Evolutionary conservation across 2,113 vertebrate species (phyloP).

Genomic region (Colossoma macropomum): DNA sequence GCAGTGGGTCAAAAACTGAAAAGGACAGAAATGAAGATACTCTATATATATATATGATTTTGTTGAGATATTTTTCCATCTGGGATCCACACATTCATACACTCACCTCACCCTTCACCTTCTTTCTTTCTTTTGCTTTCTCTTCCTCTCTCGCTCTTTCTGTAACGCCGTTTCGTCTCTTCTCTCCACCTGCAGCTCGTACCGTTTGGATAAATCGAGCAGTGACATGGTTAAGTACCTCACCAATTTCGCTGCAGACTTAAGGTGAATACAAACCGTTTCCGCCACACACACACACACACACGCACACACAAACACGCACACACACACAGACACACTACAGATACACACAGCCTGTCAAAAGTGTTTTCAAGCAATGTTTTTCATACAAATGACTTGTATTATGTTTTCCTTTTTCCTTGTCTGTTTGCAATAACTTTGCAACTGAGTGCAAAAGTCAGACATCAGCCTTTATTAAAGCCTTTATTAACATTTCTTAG

Average conservation of each 20-base stretch:
- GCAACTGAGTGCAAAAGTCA: no score
- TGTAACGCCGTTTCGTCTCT: conserved; percentile 59
- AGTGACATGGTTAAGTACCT: conserved; percentile 84
- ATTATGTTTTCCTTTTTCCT: no score
- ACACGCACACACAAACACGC: conserved; percentile 9
- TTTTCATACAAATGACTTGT: no score
- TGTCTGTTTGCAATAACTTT: no score
- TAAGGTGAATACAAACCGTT: conserved; percentile 77
- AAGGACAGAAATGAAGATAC: no score
- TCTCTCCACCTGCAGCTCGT: conserved; percentile 79
- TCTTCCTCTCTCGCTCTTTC: background rate
- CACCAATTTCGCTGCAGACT: conserved; percentile 84
- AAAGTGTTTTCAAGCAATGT: no score
- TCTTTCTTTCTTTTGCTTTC: background rate
- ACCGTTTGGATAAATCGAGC: conserved; percentile 83
- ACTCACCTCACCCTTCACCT: conserved; percentile 19
- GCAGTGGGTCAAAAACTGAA: no score
- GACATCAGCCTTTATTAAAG: no score
- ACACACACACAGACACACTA: background rate
- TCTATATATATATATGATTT: no score
- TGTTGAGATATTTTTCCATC: background rate
- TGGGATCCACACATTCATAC: background rate
- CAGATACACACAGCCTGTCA: no score
- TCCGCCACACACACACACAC: conserved; percentile 34
- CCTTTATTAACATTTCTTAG: no score